Conservation (phyloP, 2,888 invertebrate species). For the Morpho helenor region DNA sequence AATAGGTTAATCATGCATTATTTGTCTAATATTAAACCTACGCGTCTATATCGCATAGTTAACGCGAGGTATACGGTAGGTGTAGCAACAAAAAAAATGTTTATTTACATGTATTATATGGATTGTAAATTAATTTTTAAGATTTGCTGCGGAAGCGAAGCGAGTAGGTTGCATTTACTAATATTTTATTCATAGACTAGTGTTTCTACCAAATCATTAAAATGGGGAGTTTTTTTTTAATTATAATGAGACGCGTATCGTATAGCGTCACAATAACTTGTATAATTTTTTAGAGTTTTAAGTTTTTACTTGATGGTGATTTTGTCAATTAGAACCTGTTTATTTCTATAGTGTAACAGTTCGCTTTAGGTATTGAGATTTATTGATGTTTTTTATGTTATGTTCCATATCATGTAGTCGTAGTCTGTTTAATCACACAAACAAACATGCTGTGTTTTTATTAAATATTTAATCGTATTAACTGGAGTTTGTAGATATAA, state of each 20-base stretch:
- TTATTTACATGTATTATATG: conserved; percentile 20
- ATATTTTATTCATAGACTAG: conserved; percentile 71
- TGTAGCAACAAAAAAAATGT: conserved; percentile 5
- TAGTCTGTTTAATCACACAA: conserved; percentile 32
- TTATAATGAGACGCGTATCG: background rate
- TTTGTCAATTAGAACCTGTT: conserved; percentile 59
- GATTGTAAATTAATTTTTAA: conserved; percentile 53
- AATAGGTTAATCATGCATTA: conserved; percentile 7
- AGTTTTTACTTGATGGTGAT: conserved; percentile 45
- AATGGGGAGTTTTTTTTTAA: conserved; percentile 50
- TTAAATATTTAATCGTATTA: conserved; percentile 47
- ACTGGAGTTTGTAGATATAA: conserved; percentile 54
- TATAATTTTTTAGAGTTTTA: conserved; percentile 38
- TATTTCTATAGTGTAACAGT: conserved; percentile 25
- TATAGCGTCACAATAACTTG: conserved; percentile 4
- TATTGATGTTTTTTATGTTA: conserved; percentile 40
- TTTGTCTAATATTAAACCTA: background rate
- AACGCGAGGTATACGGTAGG: conserved; percentile 13
- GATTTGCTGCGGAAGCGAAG: conserved; percentile 43
- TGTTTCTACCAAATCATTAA: conserved; percentile 72
- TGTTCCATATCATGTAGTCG: conserved; percentile 60
- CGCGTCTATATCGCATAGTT: conserved; percentile 11
- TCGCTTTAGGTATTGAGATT: conserved; percentile 53
- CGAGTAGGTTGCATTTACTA: conserved; percentile 77
- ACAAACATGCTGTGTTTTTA: conserved; percentile 58